Conservation (phyloP, 2,113 vertebrate species). For the Protobothrops flavoviridis region DNA sequence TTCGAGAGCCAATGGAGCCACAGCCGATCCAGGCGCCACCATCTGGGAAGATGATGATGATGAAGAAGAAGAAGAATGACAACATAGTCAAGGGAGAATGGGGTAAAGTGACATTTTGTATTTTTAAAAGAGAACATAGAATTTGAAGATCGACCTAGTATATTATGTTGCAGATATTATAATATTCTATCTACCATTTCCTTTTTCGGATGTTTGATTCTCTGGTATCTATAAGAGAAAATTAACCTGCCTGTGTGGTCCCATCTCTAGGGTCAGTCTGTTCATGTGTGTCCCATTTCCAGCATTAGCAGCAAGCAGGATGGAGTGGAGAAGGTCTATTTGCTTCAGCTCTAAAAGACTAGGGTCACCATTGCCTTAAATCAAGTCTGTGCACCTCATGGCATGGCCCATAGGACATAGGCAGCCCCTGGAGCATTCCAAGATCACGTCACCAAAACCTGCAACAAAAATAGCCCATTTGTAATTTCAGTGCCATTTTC, state of each 20-base stretch:
- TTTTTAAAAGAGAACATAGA: background rate
- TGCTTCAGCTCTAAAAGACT: background rate
- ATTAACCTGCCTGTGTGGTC: background rate
- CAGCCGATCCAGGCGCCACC: too few relatives aligned
- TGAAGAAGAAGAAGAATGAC: too few relatives aligned
- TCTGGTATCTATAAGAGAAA: background rate
- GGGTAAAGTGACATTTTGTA: background rate
- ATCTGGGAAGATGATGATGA: too few relatives aligned
- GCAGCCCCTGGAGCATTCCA: background rate
- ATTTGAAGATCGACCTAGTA: background rate
- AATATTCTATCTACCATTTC: background rate
- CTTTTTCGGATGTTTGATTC: background rate
- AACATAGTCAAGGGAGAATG: background rate
- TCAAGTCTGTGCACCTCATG: background rate
- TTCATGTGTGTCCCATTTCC: background rate
- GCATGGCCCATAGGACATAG: background rate
- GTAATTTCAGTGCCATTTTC: background rate
- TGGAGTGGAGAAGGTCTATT: background rate
- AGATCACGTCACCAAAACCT: background rate
- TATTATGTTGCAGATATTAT: background rate
- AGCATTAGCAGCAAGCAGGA: background rate
- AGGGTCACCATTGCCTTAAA: background rate
- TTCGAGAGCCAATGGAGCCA: too few relatives aligned
- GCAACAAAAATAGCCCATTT: background rate
- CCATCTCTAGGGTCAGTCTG: background rate